Base-by-base conservation (phyloP, 2,888 invertebrate species). In the Apoda limacodes region DNA sequence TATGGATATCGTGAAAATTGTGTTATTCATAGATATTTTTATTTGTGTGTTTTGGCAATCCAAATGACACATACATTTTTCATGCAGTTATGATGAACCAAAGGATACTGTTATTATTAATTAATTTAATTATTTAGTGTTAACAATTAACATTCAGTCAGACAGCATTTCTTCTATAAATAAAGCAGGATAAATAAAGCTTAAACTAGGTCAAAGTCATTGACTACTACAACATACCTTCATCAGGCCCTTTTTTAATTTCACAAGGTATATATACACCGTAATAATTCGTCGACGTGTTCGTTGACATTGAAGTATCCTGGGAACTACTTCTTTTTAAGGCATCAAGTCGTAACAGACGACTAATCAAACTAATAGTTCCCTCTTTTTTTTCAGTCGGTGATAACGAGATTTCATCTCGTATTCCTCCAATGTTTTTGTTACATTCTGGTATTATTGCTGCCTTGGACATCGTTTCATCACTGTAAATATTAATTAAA, bases 191-290 rank as follows among this genome's bases (percentile, higher is more conserved):
- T n/a, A n/a, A n/a, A n/a, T n/a, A n/a, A n/a, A n/a, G n/a, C n/a
- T n/a, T n/a, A n/a, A n/a, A n/a, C n/a, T n/a, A n/a, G n/a, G n/a
- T n/a, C n/a, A n/a, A n/a, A n/a, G n/a, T n/a, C n/a, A n/a, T n/a
- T n/a, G n/a, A n/a, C n/a, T n/a, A n/a, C n/a, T n/a, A n/a, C n/a
- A n/a, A 43, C 35, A 45, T 55, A 76, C 81, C 78, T 76, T 80
- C 81, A 56, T 82, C 81, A 2, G 74, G 71, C 21, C 75, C 80
- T 48, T 76, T 75, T 37, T 80, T 81, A 13, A 76, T 65, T 60
- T 82, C 82, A 44, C 76, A 80, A n/a, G 82, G 80, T 50, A 82
- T 80, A 39, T 76, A 82, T n/a, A 82, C 82, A 42, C 76, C 82
- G 48, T 78, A 82, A 39, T 70, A 82, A 1, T 60, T 72, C 3